Conservation (phyloP, 2,797 vertebrate species). For the Danio kyathit region DNA sequence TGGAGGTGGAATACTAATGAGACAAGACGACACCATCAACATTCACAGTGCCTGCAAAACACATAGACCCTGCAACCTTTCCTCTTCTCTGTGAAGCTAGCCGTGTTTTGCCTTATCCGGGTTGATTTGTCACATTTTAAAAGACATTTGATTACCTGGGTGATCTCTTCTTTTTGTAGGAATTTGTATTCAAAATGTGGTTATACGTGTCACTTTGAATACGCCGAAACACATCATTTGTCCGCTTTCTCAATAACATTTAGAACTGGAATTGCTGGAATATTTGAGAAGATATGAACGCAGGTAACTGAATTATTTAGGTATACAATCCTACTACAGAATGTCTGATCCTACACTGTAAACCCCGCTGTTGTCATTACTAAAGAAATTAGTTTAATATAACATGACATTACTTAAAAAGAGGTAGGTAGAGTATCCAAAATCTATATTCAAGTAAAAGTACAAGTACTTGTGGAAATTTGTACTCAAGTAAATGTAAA, state of each 20-base stretch:
- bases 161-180: background rate
- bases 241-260: conserved; percentile 1
- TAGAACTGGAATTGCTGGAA: background rate
- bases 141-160: background rate
- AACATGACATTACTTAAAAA: too few species aligned
- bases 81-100: background rate
- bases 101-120: background rate
- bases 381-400: too few species aligned
- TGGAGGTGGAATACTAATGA: conserved; percentile 58
- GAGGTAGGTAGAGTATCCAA: too few species aligned
- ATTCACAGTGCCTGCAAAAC: conserved; percentile 31
- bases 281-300: background rate
- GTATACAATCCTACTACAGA: background rate
- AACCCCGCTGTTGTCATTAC: too few species aligned
- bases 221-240: background rate
- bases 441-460: too few species aligned
- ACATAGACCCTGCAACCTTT: conserved; percentile 16
- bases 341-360: background rate
- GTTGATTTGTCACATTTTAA: background rate
- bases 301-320: background rate
- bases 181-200: background rate
- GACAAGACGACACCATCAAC: conserved; percentile 28
- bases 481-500: too few species aligned
- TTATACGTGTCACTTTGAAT: background rate
- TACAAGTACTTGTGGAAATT: too few species aligned